A percentile compares a stretch with the other conserved stretches of the same genome.
Evolutionary conservation across 2,888 invertebrate genomes (phyloP).

Genomic region (Brenthis hecate): DNA sequence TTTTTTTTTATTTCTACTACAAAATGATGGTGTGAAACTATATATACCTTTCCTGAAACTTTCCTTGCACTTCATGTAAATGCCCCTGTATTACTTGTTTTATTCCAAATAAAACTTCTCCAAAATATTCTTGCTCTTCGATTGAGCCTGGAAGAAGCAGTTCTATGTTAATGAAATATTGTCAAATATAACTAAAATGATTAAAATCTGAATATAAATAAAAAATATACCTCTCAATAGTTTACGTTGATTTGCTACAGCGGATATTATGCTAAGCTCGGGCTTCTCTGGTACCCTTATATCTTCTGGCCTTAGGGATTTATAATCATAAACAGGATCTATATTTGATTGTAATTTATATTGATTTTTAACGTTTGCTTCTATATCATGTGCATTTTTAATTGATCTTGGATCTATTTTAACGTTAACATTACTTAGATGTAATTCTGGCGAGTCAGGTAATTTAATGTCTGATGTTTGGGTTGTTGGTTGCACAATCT

Average conservation of each 20-base stretch:
- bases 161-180: constrained; percentile 10
- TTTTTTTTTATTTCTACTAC: constrained; percentile 45
- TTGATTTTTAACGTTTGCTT: constrained; percentile 58
- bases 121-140: constrained; percentile 91
- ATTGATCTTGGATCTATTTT: constrained; percentile 46
- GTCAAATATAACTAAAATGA: no score
- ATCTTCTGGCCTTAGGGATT: constrained; percentile 74
- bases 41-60: constrained; percentile 84
- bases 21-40: background rate
- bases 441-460: constrained; percentile 43
- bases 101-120: constrained; percentile 89
- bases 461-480: constrained; percentile 48
- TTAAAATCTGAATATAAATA: background rate
- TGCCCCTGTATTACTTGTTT: constrained; percentile 91
- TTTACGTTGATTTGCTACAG: constrained; percentile 83
- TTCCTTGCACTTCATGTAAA: constrained; percentile 86
- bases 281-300: constrained; percentile 82
- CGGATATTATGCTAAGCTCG: constrained; percentile 80
- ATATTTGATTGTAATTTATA: constrained; percentile 58
- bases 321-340: constrained; percentile 65
- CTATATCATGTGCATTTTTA: constrained; percentile 47
- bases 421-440: constrained; percentile 45
- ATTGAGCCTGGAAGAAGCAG: constrained; percentile 78
- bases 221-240: constrained; percentile 74
- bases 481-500: constrained; percentile 32